Base-by-base conservation (phyloP, 2,797 vertebrate genomes). In the Nothura maculosa region DNA sequence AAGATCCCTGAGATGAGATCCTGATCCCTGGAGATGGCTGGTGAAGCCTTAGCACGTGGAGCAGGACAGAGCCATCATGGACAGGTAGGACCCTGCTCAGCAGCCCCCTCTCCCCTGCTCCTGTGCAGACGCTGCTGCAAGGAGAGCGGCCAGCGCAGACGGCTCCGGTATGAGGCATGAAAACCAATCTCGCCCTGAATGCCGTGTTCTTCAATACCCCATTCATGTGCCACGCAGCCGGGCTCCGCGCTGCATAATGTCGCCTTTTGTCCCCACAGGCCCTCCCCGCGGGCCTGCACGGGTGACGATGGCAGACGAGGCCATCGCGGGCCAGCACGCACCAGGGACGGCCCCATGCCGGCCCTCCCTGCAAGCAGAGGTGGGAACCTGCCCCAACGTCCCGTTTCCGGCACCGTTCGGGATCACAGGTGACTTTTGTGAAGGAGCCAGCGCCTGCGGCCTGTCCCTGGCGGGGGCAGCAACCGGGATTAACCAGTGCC, bases 201-300 rank as follows among this genome's bases (percentile, higher is more conserved):
- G 98, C 96, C 95, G 86, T 95, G 97, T 91, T 98, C 98, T 98
- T 99, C 99, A 99, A 99, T 98, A 98, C 98, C 96, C 98, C 98
- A 99, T 99, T 99, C 99, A 99, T 99, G 96, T 96, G 85, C 98
- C 97, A 98, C 97, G 97, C 98, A 97, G 97, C 94, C 57, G 95
- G 98, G 96, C 97, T 98, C 98, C 98, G 87, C 81, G 87, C 97
- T 0, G 98, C 99, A 99, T 99, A 99, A 99, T 98, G 98, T 99
- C 95, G 97, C 97, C 99, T 99, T 99, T 99, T 99, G 99, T 99
- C 97, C 98, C 81, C 32, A 82, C 81, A 74, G 91, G 94, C 96
- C 97, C 97, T 98, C 96, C 98, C 98, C 97, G 96, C 97, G 97
- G 97, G 92, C 48, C 87, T 10, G 92, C 95, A 97, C 97, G 98